Conservation (phyloP, 2,113 vertebrate genomes). For the Clarias batrachus region DNA sequence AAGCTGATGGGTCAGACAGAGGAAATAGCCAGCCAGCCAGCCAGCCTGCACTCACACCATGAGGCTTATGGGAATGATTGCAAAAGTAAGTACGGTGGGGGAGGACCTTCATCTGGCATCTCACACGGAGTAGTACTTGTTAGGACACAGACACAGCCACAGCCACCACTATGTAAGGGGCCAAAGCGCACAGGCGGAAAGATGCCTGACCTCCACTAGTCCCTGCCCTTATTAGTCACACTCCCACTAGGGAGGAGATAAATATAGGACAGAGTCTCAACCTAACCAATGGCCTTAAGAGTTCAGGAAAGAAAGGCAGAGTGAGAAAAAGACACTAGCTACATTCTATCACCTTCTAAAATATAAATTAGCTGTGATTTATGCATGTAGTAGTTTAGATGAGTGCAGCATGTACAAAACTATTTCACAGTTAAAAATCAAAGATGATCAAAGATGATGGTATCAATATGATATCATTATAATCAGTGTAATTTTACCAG, state of each 20-base stretch:
- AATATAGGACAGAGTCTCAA: constrained; percentile 54
- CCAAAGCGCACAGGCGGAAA: constrained; percentile 25
- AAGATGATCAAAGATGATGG: neutral
- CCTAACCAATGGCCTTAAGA: constrained; percentile 44
- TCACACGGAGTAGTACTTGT: constrained; percentile 45
- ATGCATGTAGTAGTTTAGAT: neutral
- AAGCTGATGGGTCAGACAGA: constrained; percentile 33
- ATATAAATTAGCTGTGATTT: constrained; percentile 17
- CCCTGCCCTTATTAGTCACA: constrained; percentile 62
- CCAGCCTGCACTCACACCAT: constrained; percentile 13
- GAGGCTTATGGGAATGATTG: constrained; percentile 22
- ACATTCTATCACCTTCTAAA: constrained; percentile 44
- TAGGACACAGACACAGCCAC: constrained; percentile 48
- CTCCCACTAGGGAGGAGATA: constrained; percentile 47
- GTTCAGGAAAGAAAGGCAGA: constrained; percentile 14
- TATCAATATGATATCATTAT: neutral
- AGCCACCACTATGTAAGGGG: constrained; percentile 54
- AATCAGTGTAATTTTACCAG: neutral
- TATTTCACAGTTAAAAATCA: neutral
- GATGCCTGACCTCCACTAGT: constrained; percentile 50
- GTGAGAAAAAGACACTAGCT: neutral
- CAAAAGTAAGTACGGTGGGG: constrained; percentile 22
- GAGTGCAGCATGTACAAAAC: neutral
- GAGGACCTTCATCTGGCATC: constrained; percentile 40
- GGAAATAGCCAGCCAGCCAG: constrained; percentile 27